Evolutionary conservation across 2,888 invertebrate species (phyloP).

Genomic region (Mesorhabditis spiculigera): DNA sequence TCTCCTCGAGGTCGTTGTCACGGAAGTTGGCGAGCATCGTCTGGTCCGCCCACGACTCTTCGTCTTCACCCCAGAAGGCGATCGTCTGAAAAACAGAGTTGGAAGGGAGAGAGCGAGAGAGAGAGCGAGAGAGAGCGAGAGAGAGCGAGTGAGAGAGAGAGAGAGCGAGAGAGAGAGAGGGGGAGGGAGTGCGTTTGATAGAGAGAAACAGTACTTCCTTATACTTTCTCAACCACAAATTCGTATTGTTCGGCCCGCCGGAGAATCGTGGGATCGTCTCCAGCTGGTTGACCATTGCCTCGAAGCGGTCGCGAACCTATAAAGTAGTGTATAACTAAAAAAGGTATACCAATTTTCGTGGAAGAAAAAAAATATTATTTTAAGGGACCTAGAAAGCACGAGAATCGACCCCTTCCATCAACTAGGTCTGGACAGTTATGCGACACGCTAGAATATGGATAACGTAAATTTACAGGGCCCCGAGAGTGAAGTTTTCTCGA

Average conservation of each 20-base stretch:
- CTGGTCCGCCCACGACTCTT: constrained; percentile 38
- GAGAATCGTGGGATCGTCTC: constrained; percentile 42
- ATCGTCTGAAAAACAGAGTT: constrained; percentile 27
- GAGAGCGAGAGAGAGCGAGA: no score
- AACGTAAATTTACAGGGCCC: no score
- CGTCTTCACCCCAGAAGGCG: constrained; percentile 49
- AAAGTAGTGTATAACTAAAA: not conserved
- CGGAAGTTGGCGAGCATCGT: constrained; percentile 46
- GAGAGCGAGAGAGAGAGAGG: no score
- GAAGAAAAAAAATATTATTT: no score
- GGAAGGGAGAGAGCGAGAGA: not conserved
- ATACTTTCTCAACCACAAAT: constrained; percentile 51
- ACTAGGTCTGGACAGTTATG: no score
- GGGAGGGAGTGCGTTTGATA: no score
- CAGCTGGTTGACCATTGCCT: constrained; percentile 38
- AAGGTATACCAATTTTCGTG: no score
- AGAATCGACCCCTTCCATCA: no score
- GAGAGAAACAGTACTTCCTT: constrained; percentile 16
- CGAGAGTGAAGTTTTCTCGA: no score
- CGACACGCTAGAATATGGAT: no score
- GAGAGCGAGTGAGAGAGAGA: no score
- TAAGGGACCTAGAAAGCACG: no score
- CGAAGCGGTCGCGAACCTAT: constrained; percentile 35
- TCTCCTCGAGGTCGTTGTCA: constrained; percentile 33
- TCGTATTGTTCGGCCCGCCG: constrained; percentile 38